Evolutionary conservation across 2,113 vertebrate genomes (phyloP), one percentile per base, ranked within the genome.

Genomic region (Podilymbus podiceps): DNA sequence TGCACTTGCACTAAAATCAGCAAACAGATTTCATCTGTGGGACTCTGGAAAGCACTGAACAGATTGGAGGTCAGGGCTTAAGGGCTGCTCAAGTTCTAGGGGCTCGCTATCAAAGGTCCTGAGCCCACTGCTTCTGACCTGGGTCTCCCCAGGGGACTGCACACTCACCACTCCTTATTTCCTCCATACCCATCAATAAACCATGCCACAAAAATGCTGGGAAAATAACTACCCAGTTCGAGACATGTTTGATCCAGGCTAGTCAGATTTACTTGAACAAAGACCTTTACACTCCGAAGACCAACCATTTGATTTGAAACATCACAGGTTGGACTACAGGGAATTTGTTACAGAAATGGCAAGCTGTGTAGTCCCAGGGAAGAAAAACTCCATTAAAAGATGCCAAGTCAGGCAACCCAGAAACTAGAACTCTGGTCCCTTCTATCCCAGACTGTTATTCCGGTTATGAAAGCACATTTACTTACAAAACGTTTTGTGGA

Each of bases 81-180:
- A 33, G 42, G 49, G 42, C 33, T 87, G 77, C 49, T 59, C 38
- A 16, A 25, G 15, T 33, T 44, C 58, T 56, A 49, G 16, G 12
- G 33, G 15, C 8, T 72, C 82, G 58, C 40, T 19, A 40, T 8
- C 62, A 20, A 35, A 64, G n/a, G 12, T 44, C 47, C 68, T 24
- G 31, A 85, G 68, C 62, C 30, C 1, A 0, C 8, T 22, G 28
- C 27, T 56, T n/a, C 44, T 63, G 59, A 1, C 4, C 33, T 27
- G n/a, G 8, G 6, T 52, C 30, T 79, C 38, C 47, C 7, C 8
- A 5, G 1, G 3, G 22, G 17, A 23, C 47, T 3, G 1, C 2
- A 5, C 6, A 8, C 55, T 72, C 75, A 58, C 5, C 40, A 33
- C 9, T 30, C 17, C 46, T 69, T 12, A 31, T 11, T 40, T 42